Percentiles rank a stretch among this genome's conserved stretches.
Evolutionary conservation across 2,888 invertebrate genomes (phyloP).

Genomic region (Strigamia transsilvanica): DNA sequence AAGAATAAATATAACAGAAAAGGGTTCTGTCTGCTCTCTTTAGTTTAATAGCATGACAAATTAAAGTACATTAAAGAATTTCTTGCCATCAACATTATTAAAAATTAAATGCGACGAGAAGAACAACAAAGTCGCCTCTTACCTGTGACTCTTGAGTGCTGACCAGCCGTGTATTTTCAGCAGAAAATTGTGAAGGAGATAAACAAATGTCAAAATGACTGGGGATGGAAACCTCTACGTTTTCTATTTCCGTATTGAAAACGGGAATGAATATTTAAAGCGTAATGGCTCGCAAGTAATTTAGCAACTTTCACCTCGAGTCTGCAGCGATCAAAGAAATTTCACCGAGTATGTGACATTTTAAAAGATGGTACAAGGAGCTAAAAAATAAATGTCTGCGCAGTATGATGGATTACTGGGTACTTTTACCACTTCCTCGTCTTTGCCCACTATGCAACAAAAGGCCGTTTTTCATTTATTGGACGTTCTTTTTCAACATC

Average conservation of each 20-base stretch:
- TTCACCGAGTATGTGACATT: not conserved
- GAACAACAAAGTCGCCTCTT: no score
- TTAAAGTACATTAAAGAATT: no score
- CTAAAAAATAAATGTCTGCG: not conserved
- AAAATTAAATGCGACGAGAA: no score
- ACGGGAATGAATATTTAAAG: conserved; percentile 9
- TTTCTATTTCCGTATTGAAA: not conserved
- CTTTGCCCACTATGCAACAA: not conserved
- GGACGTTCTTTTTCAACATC: not conserved
- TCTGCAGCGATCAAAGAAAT: not conserved
- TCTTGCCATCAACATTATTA: no score
- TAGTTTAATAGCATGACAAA: no score
- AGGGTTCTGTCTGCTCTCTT: no score
- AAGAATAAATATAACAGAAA: no score
- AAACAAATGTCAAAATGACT: no score
- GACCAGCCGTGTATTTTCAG: no score
- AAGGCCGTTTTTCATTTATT: conserved; percentile 3
- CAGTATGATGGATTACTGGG: conserved; percentile 1
- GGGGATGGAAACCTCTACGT: no score
- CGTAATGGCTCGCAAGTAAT: not conserved
- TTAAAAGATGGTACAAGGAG: conserved; percentile 1
- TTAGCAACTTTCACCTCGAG: not conserved
- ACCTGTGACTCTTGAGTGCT: no score
- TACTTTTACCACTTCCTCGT: not conserved
- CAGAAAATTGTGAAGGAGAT: no score